Percentiles rank a stretch among this genome's conserved stretches.
These are phyloP conservation scores for Syngnathus rostellatus DNA, from an alignment of 2,797 vertebrate genomes.

Conservation along the genomic window DNA sequence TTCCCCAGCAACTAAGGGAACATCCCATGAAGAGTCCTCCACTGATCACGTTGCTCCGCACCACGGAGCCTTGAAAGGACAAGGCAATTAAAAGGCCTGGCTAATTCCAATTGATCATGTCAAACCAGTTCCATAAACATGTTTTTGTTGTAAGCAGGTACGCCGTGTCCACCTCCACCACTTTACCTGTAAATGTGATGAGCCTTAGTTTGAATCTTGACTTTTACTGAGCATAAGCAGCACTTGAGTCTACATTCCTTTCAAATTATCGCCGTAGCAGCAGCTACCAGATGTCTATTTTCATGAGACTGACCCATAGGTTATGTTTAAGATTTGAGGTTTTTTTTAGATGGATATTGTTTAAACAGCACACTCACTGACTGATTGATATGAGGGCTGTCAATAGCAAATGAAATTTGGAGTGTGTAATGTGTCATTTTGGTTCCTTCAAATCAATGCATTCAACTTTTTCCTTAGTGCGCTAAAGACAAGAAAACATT, in stretches of 20 bases:
- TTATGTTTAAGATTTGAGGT: slow-evolving; percentile 49
- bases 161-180: neutral
- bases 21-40: slow-evolving; percentile 26
- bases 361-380: slow-evolving; percentile 1
- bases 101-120: slow-evolving; percentile 30
- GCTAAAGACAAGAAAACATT: neutral
- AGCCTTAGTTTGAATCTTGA: slow-evolving; percentile 39
- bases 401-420: slow-evolving; percentile 32
- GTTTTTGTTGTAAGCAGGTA: slow-evolving; percentile 22
- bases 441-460: neutral
- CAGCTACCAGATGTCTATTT: slow-evolving; percentile 42
- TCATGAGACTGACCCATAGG: slow-evolving; percentile 35
- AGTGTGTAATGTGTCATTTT: slow-evolving; percentile 14
- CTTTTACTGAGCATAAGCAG: slow-evolving; percentile 30
- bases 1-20: slow-evolving; percentile 7
- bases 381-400: slow-evolving; percentile 5
- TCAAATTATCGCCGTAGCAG: slow-evolving; percentile 55
- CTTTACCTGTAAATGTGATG: slow-evolving; percentile 55
- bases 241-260: slow-evolving; percentile 53
- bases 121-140: slow-evolving; percentile 32
- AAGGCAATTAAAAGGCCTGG: slow-evolving; percentile 23
- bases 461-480: neutral
- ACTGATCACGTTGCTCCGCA: slow-evolving; percentile 19
- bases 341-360: slow-evolving; percentile 41
- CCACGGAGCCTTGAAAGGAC: slow-evolving; percentile 36